A percentile compares a stretch with the other conserved stretches of the same genome.
Conservation (phyloP, 53 echinoderm and acorn worm species). For the Astropecten irregularis region DNA sequence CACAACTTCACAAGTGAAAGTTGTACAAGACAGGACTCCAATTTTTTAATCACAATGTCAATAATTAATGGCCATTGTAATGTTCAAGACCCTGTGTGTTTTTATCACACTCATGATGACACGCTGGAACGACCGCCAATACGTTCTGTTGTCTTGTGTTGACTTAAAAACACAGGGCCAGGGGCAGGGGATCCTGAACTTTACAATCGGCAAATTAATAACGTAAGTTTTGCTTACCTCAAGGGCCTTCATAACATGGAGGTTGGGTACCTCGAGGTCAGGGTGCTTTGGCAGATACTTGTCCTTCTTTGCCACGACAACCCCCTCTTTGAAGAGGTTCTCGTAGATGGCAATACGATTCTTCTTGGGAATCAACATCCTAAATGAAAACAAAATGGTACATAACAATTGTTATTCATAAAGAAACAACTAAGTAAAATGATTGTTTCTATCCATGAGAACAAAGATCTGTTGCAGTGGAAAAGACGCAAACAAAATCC, state of each 20-base stretch:
- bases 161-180: no score
- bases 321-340: constrained; percentile 99
- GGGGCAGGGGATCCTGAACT: no score
- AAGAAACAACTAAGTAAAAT: neutral
- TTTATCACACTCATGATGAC: no score
- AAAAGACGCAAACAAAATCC: neutral
- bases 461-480: neutral
- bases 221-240: constrained; percentile 81
- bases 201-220: no score
- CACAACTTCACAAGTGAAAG: no score
- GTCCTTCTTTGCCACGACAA: constrained; percentile 99
- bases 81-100: no score
- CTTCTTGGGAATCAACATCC: constrained; percentile 99
- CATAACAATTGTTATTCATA: neutral
- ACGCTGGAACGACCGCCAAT: no score
- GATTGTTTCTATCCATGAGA: neutral
- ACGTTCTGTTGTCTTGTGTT: no score
- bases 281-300: constrained; percentile 85
- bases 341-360: constrained; percentile 96
- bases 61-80: no score
- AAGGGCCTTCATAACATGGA: constrained; percentile 87
- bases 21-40: no score
- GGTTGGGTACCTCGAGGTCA: constrained; percentile 95
- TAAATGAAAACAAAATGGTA: constrained; percentile 2
- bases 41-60: no score